These are phyloP conservation scores for Nesogale talazaci DNA, from an alignment of 2,113 vertebrate species.

Conservation along the genomic window DNA sequence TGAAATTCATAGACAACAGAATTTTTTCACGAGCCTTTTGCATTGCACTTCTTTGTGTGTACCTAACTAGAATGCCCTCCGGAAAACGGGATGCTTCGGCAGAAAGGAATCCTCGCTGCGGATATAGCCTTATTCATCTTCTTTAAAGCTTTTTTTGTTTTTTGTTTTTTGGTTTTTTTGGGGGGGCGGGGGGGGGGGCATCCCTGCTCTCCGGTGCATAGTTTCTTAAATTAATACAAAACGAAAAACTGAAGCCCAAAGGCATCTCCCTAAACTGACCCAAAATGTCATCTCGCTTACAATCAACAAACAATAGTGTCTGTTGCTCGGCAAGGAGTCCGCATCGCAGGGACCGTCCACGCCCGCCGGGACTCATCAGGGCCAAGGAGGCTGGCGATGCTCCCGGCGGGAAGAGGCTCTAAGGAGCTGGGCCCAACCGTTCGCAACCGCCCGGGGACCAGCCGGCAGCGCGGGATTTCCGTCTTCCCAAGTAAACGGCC, in stretches of 20 bases:
- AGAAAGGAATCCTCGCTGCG: not conserved
- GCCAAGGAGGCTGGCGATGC: not conserved
- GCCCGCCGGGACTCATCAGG: not conserved
- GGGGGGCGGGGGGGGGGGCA: too few species aligned
- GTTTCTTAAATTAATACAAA: not conserved
- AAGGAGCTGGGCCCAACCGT: conserved; percentile 47
- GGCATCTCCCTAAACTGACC: not conserved
- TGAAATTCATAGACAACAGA: too few species aligned
- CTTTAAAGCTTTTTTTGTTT: too few species aligned
- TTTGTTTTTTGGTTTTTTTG: too few species aligned
- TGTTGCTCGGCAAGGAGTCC: not conserved
- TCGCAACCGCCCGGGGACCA: conserved; percentile 23
- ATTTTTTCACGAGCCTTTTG: too few species aligned
- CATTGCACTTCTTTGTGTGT: too few species aligned
- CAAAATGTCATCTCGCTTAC: not conserved
- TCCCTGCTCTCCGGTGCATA: too few species aligned
- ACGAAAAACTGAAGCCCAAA: not conserved
- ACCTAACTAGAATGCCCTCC: conserved; percentile 13
- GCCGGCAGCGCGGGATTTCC: not conserved
- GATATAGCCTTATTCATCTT: not conserved
- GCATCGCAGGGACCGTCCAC: not conserved
- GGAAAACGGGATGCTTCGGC: conserved; percentile 4
- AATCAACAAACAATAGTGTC: not conserved
- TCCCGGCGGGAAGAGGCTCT: not conserved
- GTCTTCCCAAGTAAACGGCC: conserved; percentile 27